phyloP scores from a whole-genome alignment of 1,140 invertebrate species.

The Parasteatoda tepidariorum region DNA sequence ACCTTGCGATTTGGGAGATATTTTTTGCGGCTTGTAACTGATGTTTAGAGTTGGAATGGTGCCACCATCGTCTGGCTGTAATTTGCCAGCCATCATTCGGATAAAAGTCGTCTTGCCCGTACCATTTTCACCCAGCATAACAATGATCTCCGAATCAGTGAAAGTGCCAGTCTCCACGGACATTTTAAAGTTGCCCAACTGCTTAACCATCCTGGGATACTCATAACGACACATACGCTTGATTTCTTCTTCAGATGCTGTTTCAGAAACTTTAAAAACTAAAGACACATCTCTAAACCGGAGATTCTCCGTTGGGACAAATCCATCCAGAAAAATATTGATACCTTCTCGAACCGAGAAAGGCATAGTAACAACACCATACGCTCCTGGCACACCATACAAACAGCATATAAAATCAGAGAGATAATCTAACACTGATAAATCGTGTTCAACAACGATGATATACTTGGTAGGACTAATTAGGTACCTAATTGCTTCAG shows the following conservation, averaged over 20 bases:
- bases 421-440: slow-evolving; percentile 98
- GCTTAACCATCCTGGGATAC: slow-evolving; percentile 84
- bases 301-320: slow-evolving; percentile 99
- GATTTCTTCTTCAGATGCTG: slow-evolving; percentile 95
- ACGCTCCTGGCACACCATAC: slow-evolving; percentile 98
- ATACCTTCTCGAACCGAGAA: slow-evolving; percentile 99
- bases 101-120: slow-evolving; percentile 99
- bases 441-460: slow-evolving; percentile 99
- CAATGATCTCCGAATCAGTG: slow-evolving; percentile 99
- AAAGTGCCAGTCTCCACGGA: slow-evolving; percentile 91
- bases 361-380: slow-evolving; percentile 99
- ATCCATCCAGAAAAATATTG: slow-evolving; percentile 99
- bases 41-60: slow-evolving; percentile 94
- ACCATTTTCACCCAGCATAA: slow-evolving; percentile 98
- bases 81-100: slow-evolving; percentile 95
- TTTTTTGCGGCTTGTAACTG: slow-evolving; percentile 99
- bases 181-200: slow-evolving; percentile 85
- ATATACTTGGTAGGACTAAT: slow-evolving; percentile 96
- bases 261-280: slow-evolving; percentile 98
- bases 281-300: slow-evolving; percentile 96
- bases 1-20: slow-evolving; percentile 96
- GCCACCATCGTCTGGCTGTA: slow-evolving; percentile 89
- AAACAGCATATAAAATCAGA: slow-evolving; percentile 99
- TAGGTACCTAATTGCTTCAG: slow-evolving; percentile 90
- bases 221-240: slow-evolving; percentile 96